Percentiles rank a stretch among this genome's conserved stretches.
These are phyloP conservation scores for Euzophera pinguis DNA, from an alignment of 2,888 invertebrate species.

Conservation along the genomic window DNA sequence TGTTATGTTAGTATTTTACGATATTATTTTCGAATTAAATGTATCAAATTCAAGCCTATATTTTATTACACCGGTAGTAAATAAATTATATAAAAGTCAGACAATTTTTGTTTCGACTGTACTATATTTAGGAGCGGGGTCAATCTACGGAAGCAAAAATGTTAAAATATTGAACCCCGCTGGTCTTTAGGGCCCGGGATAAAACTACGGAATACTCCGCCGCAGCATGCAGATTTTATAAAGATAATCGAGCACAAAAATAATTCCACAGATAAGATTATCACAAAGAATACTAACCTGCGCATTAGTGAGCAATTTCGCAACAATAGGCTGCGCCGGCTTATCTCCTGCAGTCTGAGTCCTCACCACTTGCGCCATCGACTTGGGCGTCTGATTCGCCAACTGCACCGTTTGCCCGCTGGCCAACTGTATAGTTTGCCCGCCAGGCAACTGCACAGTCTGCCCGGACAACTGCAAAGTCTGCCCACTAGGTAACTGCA, in stretches of 20 bases:
- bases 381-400: conserved; percentile 46
- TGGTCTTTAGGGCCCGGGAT: no score
- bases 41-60: no score
- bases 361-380: conserved; percentile 58
- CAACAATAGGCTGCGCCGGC: conserved; percentile 80
- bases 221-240: no score
- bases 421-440: conserved; percentile 66
- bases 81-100: no score
- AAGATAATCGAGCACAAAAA: not conserved
- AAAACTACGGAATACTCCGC: no score
- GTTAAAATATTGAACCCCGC: no score
- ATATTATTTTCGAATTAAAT: no score
- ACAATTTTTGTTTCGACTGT: no score
- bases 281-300: conserved; percentile 61
- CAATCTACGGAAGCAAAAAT: no score
- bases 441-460: conserved; percentile 71
- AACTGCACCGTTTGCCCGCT: conserved; percentile 61
- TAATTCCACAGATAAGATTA: not conserved
- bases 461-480: conserved; percentile 55
- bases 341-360: conserved; percentile 56
- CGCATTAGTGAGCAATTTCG: conserved; percentile 86
- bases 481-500: conserved; percentile 58
- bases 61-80: no score
- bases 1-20: no score
- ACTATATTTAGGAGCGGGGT: no score